Evolutionary conservation across 1,140 invertebrate species (phyloP).

Genomic region (Cylas formicarius): DNA sequence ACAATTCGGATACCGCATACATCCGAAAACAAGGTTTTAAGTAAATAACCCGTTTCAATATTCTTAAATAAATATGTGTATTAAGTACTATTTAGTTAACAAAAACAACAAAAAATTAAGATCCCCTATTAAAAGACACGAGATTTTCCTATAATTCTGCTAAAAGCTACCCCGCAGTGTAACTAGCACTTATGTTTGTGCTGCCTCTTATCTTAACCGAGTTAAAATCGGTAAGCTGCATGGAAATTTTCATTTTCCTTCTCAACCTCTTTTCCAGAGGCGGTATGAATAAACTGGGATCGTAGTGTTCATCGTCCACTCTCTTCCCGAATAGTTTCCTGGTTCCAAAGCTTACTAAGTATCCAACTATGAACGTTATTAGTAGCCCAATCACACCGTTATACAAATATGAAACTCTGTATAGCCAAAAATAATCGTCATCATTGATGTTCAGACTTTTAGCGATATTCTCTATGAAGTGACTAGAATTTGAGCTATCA

Average conservation of each 20-base stretch:
- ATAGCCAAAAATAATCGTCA: constrained; percentile 57
- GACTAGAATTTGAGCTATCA: constrained; percentile 18
- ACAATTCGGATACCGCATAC: too few relatives aligned
- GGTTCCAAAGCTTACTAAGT: constrained; percentile 49
- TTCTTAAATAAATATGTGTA: too few relatives aligned
- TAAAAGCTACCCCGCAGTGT: too few relatives aligned
- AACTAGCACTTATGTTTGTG: too few relatives aligned
- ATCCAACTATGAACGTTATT: constrained; percentile 58
- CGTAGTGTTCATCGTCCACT: constrained; percentile 29
- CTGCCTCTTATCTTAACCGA: too few relatives aligned
- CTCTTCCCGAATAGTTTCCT: constrained; percentile 34
- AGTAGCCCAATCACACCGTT: constrained; percentile 64
- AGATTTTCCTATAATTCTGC: too few relatives aligned
- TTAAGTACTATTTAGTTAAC: too few relatives aligned
- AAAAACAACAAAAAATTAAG: too few relatives aligned
- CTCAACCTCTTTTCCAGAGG: constrained; percentile 49
- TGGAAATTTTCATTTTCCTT: constrained; percentile 20
- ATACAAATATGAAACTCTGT: constrained; percentile 84
- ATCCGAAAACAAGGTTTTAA: too few relatives aligned
- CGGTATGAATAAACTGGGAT: constrained; percentile 60
- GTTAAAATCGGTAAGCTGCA: constrained; percentile 3
- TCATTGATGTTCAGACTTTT: neutral
- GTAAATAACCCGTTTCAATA: too few relatives aligned
- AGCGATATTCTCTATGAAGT: neutral
- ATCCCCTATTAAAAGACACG: too few relatives aligned